phyloP scores from a whole-genome alignment of 1,140 invertebrate genomes.

The Ganaspis sp. region DNA sequence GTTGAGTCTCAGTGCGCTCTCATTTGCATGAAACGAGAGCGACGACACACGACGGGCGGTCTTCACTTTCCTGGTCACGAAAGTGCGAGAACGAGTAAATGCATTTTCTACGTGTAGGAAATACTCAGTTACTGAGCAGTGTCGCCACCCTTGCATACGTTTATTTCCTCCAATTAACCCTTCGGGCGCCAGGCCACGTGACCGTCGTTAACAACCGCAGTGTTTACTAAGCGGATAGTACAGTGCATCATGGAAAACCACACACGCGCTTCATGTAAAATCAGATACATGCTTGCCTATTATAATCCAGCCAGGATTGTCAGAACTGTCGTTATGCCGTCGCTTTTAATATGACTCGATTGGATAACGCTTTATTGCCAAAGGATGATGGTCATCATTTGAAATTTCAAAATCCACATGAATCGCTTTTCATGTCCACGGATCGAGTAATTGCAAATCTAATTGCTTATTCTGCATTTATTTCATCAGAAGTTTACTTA shows the following conservation, averaged over 20 bases:
- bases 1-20: slow-evolving; percentile 48
- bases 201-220: slow-evolving; percentile 72
- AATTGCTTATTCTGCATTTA: slow-evolving; percentile 13
- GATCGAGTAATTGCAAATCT: background rate
- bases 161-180: slow-evolving; percentile 76
- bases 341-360: background rate
- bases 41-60: slow-evolving; percentile 59
- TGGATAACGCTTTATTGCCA: background rate
- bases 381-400: background rate
- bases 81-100: slow-evolving; percentile 42
- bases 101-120: slow-evolving; percentile 35
- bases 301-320: background rate
- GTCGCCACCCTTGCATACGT: slow-evolving; percentile 63
- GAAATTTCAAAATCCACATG: background rate
- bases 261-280: slow-evolving; percentile 40
- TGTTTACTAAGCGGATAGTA: slow-evolving; percentile 68
- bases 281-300: background rate
- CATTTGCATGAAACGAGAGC: slow-evolving; percentile 63
- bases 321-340: slow-evolving; percentile 14
- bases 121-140: background rate
- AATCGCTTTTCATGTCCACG: background rate
- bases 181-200: slow-evolving; percentile 71
- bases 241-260: slow-evolving; percentile 54
- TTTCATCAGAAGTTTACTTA: slow-evolving; percentile 20
- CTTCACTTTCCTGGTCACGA: slow-evolving; percentile 41